Conservation (phyloP, 2,797 vertebrate species). For the Notamacropus eugenii region DNA sequence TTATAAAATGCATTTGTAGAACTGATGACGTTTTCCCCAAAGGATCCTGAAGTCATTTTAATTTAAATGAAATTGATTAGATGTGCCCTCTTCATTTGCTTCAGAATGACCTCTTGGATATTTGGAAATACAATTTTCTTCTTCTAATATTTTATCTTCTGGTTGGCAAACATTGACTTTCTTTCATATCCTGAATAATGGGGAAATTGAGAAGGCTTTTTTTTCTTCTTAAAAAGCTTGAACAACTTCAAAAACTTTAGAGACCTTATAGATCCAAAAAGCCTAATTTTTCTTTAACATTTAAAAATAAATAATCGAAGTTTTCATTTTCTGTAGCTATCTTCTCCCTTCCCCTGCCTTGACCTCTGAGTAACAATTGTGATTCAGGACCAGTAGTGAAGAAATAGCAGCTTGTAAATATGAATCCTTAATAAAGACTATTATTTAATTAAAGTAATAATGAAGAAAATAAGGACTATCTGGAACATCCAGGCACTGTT, state of each 20-base stretch:
- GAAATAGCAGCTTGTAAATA: slow-evolving; percentile 26
- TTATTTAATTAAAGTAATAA: slow-evolving; percentile 52
- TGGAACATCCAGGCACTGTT: slow-evolving; percentile 10
- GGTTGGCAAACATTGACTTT: slow-evolving; percentile 77
- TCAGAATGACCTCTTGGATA: slow-evolving; percentile 75
- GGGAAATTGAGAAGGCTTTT: slow-evolving; percentile 55
- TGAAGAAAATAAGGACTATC: slow-evolving; percentile 24
- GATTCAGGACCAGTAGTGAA: background rate
- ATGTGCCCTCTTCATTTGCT: slow-evolving; percentile 76
- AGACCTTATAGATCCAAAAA: slow-evolving; percentile 44
- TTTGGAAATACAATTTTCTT: slow-evolving; percentile 80
- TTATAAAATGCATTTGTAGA: slow-evolving; percentile 81
- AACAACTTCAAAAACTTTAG: slow-evolving; percentile 58
- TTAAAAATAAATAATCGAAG: background rate
- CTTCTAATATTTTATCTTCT: slow-evolving; percentile 77
- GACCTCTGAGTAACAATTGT: background rate
- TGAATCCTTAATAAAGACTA: slow-evolving; percentile 47
- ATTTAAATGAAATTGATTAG: slow-evolving; percentile 84
- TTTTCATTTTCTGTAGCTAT: background rate
- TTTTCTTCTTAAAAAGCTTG: slow-evolving; percentile 48
- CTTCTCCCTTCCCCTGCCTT: background rate
- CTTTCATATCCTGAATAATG: slow-evolving; percentile 64
- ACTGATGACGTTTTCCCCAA: slow-evolving; percentile 78
- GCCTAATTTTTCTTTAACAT: slow-evolving; percentile 44
- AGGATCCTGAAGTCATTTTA: slow-evolving; percentile 82